Base-by-base conservation (phyloP, 1,140 invertebrate species). In the Maniola jurtina region DNA sequence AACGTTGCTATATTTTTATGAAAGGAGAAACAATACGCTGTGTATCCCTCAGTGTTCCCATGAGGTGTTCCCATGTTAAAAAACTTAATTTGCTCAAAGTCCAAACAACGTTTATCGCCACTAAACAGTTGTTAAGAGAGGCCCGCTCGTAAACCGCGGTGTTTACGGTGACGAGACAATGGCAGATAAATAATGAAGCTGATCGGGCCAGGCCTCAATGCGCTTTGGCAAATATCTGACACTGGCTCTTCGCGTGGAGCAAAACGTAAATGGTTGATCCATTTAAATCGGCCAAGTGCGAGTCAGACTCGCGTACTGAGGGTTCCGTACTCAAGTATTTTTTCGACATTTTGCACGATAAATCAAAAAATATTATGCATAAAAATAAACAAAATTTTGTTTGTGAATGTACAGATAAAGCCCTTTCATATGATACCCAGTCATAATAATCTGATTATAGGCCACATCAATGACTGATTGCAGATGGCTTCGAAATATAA, bases 101-200 rank as follows among this genome's bases (percentile, higher is more conserved):
- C 69, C 75, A 70, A 72, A 72, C 72, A 76, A 76, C 71, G 64
- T 81, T 86, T 84, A 84, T 79, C 68, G 73, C 54, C 76, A 76
- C 79, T 84, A 79, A 82, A 75, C 66, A 79, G 79, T 81, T 83
- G 79, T 83, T 85, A 79, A 76, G 77, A 80, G 79, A 77, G 58
- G 57, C 33, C 6, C 64, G 64, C 47, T 72, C 84, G 64, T 83
- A 87, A 87, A 87, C 34, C 68, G 34, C 70, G 63, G 63, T 79
- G 76, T 85, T 82, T 82, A 84, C 77, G 78, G 62, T 47, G 48
- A 7, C 55, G 63, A 76, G 75, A 87, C 84, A 87, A 87, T 87
- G 65, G 81, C 59, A 81, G 75, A 86, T 87, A 87, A 87, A 85
- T 86, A 87, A 83, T 84, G 77, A 79, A 81, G 77, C 71, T 83